Percentiles rank a stretch among this genome's conserved stretches.
phyloP scores from a whole-genome alignment of 1,140 invertebrate species.

The Drosophila persimilis region DNA sequence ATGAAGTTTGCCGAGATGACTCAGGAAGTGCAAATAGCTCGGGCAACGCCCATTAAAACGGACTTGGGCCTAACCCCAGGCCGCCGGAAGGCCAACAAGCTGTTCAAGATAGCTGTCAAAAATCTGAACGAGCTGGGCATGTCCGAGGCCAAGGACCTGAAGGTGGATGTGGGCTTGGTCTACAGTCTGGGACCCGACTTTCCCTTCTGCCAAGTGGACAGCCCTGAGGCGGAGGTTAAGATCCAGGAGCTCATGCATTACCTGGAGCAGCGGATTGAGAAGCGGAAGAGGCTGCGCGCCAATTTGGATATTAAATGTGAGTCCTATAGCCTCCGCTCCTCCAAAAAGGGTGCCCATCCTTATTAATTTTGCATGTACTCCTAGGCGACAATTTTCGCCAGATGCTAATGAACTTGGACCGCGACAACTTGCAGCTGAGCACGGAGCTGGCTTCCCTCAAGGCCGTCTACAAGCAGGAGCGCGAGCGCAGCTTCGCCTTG shows the following conservation, averaged over 20 bases:
- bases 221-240: slow-evolving; percentile 86
- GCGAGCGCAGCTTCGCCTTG: slow-evolving; percentile 84
- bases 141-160: slow-evolving; percentile 85
- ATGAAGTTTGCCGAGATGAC: slow-evolving; percentile 98
- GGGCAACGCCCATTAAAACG: slow-evolving; percentile 85
- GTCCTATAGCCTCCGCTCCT: neutral
- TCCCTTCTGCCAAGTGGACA: slow-evolving; percentile 88
- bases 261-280: slow-evolving; percentile 88
- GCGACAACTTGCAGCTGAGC: slow-evolving; percentile 86
- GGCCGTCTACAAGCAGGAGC: slow-evolving; percentile 86
- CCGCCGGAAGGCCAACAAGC: slow-evolving; percentile 90
- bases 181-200: slow-evolving; percentile 87
- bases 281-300: slow-evolving; percentile 85
- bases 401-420: slow-evolving; percentile 86
- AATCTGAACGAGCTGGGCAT: slow-evolving; percentile 85
- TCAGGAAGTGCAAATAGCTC: slow-evolving; percentile 94
- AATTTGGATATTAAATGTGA: slow-evolving; percentile 80
- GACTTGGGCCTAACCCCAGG: slow-evolving; percentile 89
- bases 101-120: slow-evolving; percentile 85
- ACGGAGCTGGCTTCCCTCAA: slow-evolving; percentile 87
- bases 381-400: slow-evolving; percentile 87
- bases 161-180: slow-evolving; percentile 87
- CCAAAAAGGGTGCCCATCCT: too few relatives aligned
- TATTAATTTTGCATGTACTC: slow-evolving; percentile 11
- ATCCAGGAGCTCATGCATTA: slow-evolving; percentile 88